Conservation (phyloP, 2,888 invertebrate species). For the Morpho deidamia region DNA sequence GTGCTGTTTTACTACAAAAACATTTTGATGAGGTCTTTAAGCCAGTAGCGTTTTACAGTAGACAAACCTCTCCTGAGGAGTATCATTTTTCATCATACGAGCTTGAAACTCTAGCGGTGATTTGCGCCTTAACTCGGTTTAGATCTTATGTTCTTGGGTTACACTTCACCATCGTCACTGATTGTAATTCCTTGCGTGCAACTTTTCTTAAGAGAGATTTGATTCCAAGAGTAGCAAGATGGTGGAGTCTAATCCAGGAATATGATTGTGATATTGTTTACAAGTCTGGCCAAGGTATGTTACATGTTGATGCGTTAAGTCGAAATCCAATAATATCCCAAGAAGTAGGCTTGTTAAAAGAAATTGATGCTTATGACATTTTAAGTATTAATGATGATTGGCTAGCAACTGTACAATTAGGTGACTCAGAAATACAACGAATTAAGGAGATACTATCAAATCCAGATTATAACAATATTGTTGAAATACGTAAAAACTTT, state of each 20-base stretch:
- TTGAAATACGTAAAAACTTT: conserved; percentile 23
- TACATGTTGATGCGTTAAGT: conserved; percentile 24
- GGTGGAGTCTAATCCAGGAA: conserved; percentile 27
- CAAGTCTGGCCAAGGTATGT: conserved; percentile 19
- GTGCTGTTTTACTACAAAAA: conserved; percentile 1
- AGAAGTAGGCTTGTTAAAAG: neutral
- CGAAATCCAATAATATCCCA: conserved; percentile 1
- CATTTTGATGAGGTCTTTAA: neutral
- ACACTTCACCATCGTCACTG: conserved; percentile 20
- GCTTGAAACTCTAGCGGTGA: conserved; percentile 23
- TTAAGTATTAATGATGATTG: conserved; percentile 17
- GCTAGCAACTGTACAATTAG: conserved; percentile 22
- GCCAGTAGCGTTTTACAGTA: conserved; percentile 14
- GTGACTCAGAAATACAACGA: conserved; percentile 21
- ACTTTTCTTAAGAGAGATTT: conserved; percentile 13
- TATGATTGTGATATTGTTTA: conserved; percentile 25
- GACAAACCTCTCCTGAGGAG: conserved; percentile 17
- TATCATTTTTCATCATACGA: conserved; percentile 17
- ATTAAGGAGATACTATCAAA: conserved; percentile 10
- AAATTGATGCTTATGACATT: neutral
- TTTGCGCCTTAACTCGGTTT: conserved; percentile 21
- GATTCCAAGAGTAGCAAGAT: conserved; percentile 25
- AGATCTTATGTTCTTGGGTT: conserved; percentile 22
- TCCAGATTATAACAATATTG: conserved; percentile 1
- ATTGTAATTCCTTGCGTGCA: conserved; percentile 24